Evolutionary conservation across 30 jellyfish, hydroid and myxozoan genomes (phyloP), one percentile per base, ranked within the genome.

Genomic region (Rhopilema esculentum): DNA sequence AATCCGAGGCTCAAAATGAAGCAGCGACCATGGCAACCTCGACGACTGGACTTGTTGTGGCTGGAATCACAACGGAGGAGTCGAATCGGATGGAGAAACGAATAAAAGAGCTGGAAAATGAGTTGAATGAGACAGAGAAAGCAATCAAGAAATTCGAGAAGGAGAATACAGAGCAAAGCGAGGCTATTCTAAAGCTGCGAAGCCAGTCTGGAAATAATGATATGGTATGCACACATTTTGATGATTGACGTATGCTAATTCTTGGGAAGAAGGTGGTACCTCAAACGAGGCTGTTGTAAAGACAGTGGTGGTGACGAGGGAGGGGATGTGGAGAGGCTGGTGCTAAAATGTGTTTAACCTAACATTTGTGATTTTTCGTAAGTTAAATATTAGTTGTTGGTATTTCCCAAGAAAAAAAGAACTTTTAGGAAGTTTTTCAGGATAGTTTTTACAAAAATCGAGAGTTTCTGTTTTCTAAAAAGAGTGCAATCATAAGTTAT

Each of bases 51-150:
- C 69, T 83, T 24, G 66, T 84, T 0, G 93, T 69, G 15, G 93
- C 87, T 25, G 87, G 93, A 27, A 84, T 72, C 0, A 71, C 82
- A 64, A 70, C 83, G 15, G 93, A 84, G 40, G 93, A 84, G 25
- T 84, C 93, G 17, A 78, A 84, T 75, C 62, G 33, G 50, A 62
- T 84, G 87, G 75, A 71, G 77, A 72, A 73, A 82, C 52, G 69
- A 31, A 32, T 84, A 9, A 66, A 57, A 63, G 93, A 84, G 25
- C 82, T 84, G 8, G 89, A 86, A 32, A 26, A 6, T 49, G 67
- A 75, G 52, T 66, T 66, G 79, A 68, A 22, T 0, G 87, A 77
- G 27, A 67, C 52, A 50, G 91, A 80, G 20, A 88, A 78, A 61
- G 57, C 81, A 32, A 69, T 88, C 53, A 51, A 49, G 0, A 32